phyloP scores from a whole-genome alignment of 2,888 invertebrate species.

The Cephus sareptanus region DNA sequence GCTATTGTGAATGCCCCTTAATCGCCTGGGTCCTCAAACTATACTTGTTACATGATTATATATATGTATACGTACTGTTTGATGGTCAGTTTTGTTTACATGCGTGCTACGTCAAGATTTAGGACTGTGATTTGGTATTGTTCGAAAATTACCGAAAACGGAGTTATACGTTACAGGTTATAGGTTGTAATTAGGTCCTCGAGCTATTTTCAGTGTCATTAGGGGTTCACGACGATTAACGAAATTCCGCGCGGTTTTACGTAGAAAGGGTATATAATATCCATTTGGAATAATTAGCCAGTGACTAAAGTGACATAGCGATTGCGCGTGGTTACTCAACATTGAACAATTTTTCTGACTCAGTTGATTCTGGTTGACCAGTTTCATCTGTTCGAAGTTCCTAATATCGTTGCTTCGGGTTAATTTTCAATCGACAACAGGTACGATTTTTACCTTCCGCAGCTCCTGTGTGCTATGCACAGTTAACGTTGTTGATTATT shows the following conservation, averaged over 20 bases:
- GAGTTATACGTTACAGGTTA: slow-evolving; percentile 1
- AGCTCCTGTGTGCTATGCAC: neutral
- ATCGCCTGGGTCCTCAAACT: too few relatives aligned
- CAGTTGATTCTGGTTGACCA: neutral
- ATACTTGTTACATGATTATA: too few relatives aligned
- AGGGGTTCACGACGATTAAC: neutral
- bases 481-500: neutral
- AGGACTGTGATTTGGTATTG: neutral
- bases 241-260: neutral
- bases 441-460: neutral
- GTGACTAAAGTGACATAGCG: neutral
- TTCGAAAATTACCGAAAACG: slow-evolving; percentile 20
- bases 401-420: neutral
- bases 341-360: neutral
- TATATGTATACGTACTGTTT: neutral
- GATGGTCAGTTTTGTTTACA: neutral
- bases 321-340: slow-evolving; percentile 1
- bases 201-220: slow-evolving; percentile 1
- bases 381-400: neutral
- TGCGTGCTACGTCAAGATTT: neutral
- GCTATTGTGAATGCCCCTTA: too few relatives aligned
- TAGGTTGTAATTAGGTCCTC: neutral
- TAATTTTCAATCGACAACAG: neutral
- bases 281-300: neutral
- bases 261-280: neutral